Conservation (phyloP, 2,797 vertebrate genomes). For the Pachyuromys duprasi region DNA sequence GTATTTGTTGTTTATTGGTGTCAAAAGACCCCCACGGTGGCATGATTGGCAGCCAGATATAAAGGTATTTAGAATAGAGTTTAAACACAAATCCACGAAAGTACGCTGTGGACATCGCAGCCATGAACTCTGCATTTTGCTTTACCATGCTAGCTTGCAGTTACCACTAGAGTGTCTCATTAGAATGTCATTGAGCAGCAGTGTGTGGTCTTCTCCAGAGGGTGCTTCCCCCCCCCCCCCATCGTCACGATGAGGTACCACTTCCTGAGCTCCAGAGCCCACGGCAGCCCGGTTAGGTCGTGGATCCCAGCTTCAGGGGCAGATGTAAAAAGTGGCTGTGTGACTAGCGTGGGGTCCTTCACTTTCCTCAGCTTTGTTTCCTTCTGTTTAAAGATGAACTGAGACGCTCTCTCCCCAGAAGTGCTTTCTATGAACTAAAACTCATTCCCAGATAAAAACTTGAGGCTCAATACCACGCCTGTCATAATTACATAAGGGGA, state of each 20-base stretch:
- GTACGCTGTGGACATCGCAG: background rate
- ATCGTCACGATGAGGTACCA: too few species aligned
- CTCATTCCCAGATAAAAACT: background rate
- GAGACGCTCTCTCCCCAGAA: background rate
- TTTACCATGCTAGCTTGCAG: background rate
- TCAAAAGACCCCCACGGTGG: background rate
- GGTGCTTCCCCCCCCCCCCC: too few species aligned
- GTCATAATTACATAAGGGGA: background rate
- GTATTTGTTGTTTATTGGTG: slow-evolving; percentile 12
- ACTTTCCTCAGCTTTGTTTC: background rate
- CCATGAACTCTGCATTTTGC: background rate
- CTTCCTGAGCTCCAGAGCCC: background rate
- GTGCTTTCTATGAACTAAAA: background rate
- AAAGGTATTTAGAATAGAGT: background rate
- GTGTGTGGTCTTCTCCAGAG: background rate
- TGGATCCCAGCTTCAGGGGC: background rate
- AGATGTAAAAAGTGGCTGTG: background rate
- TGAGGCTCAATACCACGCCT: background rate
- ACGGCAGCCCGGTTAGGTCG: background rate
- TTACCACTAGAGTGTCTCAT: background rate
- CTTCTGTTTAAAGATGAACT: background rate
- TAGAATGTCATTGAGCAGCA: background rate
- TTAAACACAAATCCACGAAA: background rate
- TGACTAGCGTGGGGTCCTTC: background rate
- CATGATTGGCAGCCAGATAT: background rate